A percentile compares a stretch with the other conserved stretches of the same genome.
These are phyloP conservation scores for Porites divaricata DNA, from an alignment of 92 coral and sea anemone species.

Conservation along the genomic window DNA sequence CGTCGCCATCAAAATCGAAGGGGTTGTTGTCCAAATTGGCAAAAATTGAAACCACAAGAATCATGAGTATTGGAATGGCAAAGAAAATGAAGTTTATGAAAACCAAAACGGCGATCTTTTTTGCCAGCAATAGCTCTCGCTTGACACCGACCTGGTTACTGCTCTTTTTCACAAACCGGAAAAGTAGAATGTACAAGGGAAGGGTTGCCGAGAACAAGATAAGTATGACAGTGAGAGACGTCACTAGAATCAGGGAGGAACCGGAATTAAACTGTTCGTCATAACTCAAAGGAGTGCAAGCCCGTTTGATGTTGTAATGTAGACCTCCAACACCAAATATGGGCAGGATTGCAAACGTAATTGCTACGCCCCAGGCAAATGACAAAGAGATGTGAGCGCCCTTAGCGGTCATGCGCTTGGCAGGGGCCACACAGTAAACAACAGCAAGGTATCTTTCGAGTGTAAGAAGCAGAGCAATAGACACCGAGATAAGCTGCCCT, in stretches of 20 bases:
- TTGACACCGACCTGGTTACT: conserved; percentile 68
- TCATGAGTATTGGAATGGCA: conserved; percentile 65
- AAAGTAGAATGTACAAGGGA: conserved; percentile 67
- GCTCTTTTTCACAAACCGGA: conserved; percentile 69
- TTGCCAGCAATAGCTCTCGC: conserved; percentile 72
- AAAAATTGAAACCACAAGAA: conserved; percentile 60
- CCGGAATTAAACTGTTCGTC: conserved; percentile 57
- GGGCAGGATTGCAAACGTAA: conserved; percentile 68
- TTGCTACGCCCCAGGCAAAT: conserved; percentile 65
- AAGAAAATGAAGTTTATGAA: conserved; percentile 77
- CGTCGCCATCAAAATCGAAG: conserved; percentile 74
- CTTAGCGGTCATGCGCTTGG: conserved; percentile 54
- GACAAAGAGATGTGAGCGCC: conserved; percentile 48
- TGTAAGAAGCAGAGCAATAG: conserved; percentile 65
- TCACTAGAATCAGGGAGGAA: conserved; percentile 64
- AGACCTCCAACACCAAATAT: conserved; percentile 81
- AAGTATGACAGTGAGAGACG: conserved; percentile 58
- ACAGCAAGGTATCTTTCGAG: conserved; percentile 76
- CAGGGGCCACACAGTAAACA: conserved; percentile 68
- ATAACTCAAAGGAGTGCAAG: conserved; percentile 80
- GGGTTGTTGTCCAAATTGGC: conserved; percentile 67
- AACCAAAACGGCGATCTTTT: conserved; percentile 66
- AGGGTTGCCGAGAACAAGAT: conserved; percentile 57
- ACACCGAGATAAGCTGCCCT: conserved; percentile 73
- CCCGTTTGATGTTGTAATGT: conserved; percentile 80